Evolutionary conservation across 2,797 vertebrate species (phyloP).

Genomic region (Sebastes vulpes): DNA sequence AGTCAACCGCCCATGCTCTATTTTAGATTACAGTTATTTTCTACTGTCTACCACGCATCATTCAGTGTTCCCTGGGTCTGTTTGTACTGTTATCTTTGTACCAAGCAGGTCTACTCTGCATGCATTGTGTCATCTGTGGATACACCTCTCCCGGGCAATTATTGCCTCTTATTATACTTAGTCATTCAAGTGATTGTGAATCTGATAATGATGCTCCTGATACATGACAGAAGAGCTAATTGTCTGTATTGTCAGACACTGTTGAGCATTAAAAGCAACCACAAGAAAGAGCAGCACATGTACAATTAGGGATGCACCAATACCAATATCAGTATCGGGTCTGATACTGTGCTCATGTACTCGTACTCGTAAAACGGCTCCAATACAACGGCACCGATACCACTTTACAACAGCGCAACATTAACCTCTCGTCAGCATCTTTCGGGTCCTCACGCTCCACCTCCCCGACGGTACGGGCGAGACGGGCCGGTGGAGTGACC

Average conservation of each 20-base stretch:
- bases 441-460: no score
- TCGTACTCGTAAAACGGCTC: no score
- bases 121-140: neutral
- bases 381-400: no score
- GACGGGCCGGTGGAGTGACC: no score
- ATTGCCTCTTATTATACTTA: neutral
- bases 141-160: neutral
- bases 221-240: neutral
- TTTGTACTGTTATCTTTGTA: neutral
- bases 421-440: no score
- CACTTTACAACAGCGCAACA: no score
- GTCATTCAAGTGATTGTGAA: neutral
- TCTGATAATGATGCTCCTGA: neutral
- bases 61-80: neutral
- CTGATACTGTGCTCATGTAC: no score
- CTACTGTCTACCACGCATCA: neutral
- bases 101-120: neutral
- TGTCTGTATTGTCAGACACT: neutral
- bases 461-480: no score
- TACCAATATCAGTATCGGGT: no score
- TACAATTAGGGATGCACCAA: neutral
- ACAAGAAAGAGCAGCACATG: neutral
- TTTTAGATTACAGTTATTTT: constrained; percentile 32
- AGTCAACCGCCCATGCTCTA: neutral
- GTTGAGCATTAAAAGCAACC: neutral